Evolutionary conservation across 2,888 invertebrate species (phyloP).

Genomic region (Gonocerus acuteangulatus): DNA sequence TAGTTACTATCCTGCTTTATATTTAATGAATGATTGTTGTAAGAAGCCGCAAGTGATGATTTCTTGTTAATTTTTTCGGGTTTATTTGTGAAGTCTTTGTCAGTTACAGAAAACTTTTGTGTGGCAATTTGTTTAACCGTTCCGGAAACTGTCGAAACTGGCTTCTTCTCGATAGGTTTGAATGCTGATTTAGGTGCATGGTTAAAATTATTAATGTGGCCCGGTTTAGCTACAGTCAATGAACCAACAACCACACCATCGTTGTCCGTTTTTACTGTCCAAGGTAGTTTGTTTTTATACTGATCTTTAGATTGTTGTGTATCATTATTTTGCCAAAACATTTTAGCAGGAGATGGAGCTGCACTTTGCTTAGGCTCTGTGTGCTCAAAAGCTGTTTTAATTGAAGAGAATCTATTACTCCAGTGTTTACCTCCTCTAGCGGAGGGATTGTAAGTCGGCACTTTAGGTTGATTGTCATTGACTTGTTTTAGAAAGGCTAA

Average conservation of each 20-base stretch:
- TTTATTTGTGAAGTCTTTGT: not conserved
- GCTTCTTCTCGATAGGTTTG: slow-evolving; percentile 50
- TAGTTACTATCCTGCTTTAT: not conserved
- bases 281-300: slow-evolving; percentile 41
- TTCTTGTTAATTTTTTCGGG: not conserved
- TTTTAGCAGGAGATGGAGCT: slow-evolving; percentile 46
- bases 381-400: slow-evolving; percentile 72
- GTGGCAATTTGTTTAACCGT: slow-evolving; percentile 43
- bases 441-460: slow-evolving; percentile 41
- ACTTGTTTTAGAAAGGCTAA: slow-evolving; percentile 72
- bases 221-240: slow-evolving; percentile 43
- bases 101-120: slow-evolving; percentile 39
- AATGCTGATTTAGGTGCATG: slow-evolving; percentile 72
- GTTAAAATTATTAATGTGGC: slow-evolving; percentile 50
- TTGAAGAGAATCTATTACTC: slow-evolving; percentile 74
- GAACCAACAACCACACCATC: slow-evolving; percentile 46
- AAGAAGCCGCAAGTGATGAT: not conserved
- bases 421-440: slow-evolving; percentile 55
- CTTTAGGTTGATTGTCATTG: slow-evolving; percentile 48
- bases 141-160: slow-evolving; percentile 33
- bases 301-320: slow-evolving; percentile 27
- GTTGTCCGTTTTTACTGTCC: slow-evolving; percentile 43
- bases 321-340: slow-evolving; percentile 57
- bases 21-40: not conserved
- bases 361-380: slow-evolving; percentile 32